A percentile compares a stretch with the other conserved stretches of the same genome.
These are phyloP conservation scores for Polymixis flavicincta DNA, from an alignment of 2,888 invertebrate species.

Conservation along the genomic window DNA sequence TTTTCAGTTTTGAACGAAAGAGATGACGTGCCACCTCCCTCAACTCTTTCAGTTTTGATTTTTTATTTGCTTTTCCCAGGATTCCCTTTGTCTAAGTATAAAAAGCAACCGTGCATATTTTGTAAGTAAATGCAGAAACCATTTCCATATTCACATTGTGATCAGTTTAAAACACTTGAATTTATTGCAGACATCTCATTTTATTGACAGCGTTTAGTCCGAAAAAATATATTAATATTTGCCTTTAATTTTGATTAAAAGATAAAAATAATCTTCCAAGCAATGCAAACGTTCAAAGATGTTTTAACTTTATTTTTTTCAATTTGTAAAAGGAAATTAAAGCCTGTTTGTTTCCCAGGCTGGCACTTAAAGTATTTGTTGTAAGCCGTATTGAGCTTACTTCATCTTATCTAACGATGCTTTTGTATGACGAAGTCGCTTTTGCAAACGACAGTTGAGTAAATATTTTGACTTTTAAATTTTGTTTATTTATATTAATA, in stretches of 20 bases:
- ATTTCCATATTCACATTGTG: background rate
- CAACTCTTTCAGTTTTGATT: constrained; percentile 4
- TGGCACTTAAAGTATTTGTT: constrained; percentile 78
- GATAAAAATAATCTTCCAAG: constrained; percentile 40
- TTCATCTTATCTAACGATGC: constrained; percentile 71
- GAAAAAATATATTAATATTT: background rate
- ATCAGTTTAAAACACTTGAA: background rate
- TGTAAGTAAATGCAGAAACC: background rate
- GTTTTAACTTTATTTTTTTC: constrained; percentile 70
- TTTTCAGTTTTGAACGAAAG: constrained; percentile 25
- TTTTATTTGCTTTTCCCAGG: constrained; percentile 19
- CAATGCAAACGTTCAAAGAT: constrained; percentile 46
- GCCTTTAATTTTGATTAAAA: constrained; percentile 34
- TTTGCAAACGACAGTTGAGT: constrained; percentile 64
- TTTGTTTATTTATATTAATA: constrained; percentile 53
- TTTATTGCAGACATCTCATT: background rate
- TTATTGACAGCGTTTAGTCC: background rate
- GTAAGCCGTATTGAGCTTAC: constrained; percentile 75
- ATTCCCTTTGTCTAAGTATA: constrained; percentile 5
- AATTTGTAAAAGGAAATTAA: constrained; percentile 81
- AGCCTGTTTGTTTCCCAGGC: constrained; percentile 74
- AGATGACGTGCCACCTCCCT: constrained; percentile 8
- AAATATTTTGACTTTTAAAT: constrained; percentile 53
- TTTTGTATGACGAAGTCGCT: constrained; percentile 71
- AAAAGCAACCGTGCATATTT: constrained; percentile 21